These are phyloP conservation scores for Solenopsis fugax DNA, from an alignment of 1,140 invertebrate genomes.

Conservation along the genomic window DNA sequence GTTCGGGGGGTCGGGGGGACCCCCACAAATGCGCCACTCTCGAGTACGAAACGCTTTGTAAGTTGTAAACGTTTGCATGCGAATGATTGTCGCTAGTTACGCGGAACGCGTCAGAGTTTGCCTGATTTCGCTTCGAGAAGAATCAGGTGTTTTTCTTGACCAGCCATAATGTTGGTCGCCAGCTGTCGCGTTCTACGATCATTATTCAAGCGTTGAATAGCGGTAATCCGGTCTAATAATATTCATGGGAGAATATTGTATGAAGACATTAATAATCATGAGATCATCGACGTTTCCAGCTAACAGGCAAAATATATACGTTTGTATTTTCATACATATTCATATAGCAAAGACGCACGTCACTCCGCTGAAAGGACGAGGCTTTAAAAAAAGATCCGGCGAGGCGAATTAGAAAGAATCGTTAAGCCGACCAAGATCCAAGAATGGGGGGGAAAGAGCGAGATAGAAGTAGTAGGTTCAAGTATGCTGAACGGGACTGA, in stretches of 20 bases:
- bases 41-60: background rate
- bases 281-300: conserved; percentile 33
- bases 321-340: conserved; percentile 46
- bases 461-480: background rate
- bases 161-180: conserved; percentile 19
- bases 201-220: conserved; percentile 34
- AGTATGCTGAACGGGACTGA: background rate
- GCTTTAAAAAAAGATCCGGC: background rate
- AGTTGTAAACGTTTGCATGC: background rate
- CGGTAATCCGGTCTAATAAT: conserved; percentile 14
- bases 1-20: no score
- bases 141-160: conserved; percentile 30
- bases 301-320: conserved; percentile 2
- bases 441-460: background rate
- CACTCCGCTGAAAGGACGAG: conserved; percentile 13
- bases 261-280: conserved; percentile 46
- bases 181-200: conserved; percentile 15
- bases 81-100: conserved; percentile 11
- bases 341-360: background rate
- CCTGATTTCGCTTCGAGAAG: background rate
- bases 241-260: background rate
- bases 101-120: background rate
- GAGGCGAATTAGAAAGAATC: conserved; percentile 12
- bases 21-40: background rate
- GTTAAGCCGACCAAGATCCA: background rate